These are phyloP conservation scores for Leptobrachium ailaonicum DNA, from an alignment of 2,113 vertebrate species.

Conservation along the genomic window DNA sequence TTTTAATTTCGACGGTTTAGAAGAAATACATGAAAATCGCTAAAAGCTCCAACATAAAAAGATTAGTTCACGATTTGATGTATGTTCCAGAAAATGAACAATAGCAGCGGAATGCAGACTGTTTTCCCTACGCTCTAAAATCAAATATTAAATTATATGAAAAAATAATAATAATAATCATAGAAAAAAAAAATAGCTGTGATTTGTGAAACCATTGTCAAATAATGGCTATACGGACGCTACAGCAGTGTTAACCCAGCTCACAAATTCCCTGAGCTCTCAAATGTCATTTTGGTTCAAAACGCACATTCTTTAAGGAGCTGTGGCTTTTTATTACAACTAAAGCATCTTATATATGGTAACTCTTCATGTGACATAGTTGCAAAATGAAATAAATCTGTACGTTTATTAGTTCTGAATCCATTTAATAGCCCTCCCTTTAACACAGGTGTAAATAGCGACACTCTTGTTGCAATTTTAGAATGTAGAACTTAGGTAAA, in stretches of 20 bases:
- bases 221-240: neutral
- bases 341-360: too few species aligned
- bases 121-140: neutral
- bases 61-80: slow-evolving; percentile 8
- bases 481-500: too few species aligned
- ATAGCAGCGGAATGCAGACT: neutral
- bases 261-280: neutral
- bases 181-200: neutral
- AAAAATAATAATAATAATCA: too few species aligned
- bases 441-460: too few species aligned
- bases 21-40: neutral
- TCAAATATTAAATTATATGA: too few species aligned
- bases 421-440: too few species aligned
- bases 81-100: neutral
- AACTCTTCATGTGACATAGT: too few species aligned
- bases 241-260: neutral
- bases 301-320: neutral
- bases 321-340: too few species aligned
- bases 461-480: too few species aligned
- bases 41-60: neutral
- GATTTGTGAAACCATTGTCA: neutral
- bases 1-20: too few species aligned
- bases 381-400: too few species aligned
- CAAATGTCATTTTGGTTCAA: slow-evolving; percentile 3
- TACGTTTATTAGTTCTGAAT: too few species aligned